Base-by-base conservation (phyloP, 37 sponge, comb jelly and placozoan species). In the Hexactinellida sp. region DNA sequence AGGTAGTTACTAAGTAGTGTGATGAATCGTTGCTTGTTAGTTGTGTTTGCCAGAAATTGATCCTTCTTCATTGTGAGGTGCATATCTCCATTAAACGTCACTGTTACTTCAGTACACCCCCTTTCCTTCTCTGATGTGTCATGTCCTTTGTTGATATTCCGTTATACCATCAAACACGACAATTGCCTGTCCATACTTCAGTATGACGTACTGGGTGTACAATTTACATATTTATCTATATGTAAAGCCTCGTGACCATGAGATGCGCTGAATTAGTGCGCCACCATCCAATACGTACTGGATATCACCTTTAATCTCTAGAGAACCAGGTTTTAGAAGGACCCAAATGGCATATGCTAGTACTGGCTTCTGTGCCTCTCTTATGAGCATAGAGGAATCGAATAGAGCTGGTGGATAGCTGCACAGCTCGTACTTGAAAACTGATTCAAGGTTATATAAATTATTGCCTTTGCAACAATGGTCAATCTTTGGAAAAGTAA, bases 91-190 rank as follows among this genome's bases (percentile, higher is more conserved):
- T 82, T 87, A 36, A 87, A 83, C 24, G 88, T 88, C 37, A 85
- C 88, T 71, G 41, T 55, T 83, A 83, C 52, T 38, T 37, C 88
- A 54, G 47, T 87, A 16, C 37, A 16, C 83, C 51, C 37, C 84
- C 83, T 25, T n/a, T 63, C 84, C 55, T 36, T 38, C 88, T 87
- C 25, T 83, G 38, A 24, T 88, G 88, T 84, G 85, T 87, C 84
- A 83, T 47, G 38, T 87, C 88, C 37, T 87, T 87, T 84, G 88
- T 84, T 47, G 85, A 55, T 88, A 83, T 24, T 25, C 51, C 84
- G 32, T 39, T 85, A 85, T 89, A 89, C 85, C 89, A 88, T 88
- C 89, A 88, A 88, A 88, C 10, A 85, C 83, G 35, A 88, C 82
- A 85, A 84, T 63, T 28, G 85, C 83, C 39, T 82, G 23, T 25